These are phyloP conservation scores for Macroteleia sp. DNA, from an alignment of 2,888 invertebrate genomes.

Conservation along the genomic window DNA sequence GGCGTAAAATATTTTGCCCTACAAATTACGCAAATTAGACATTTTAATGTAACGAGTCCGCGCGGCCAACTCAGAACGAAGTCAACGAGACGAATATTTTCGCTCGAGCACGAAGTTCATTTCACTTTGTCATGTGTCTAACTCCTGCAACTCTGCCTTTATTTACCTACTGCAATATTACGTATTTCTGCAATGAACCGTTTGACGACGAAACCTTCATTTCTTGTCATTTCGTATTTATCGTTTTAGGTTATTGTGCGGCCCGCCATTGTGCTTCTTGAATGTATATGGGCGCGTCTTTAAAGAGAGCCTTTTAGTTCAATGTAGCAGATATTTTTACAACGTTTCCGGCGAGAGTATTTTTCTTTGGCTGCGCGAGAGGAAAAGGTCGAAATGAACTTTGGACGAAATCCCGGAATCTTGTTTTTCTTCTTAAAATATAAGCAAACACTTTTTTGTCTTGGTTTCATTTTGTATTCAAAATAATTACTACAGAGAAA, in stretches of 20 bases:
- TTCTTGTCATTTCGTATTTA: conserved; percentile 37
- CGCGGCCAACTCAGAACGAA: conserved; percentile 10
- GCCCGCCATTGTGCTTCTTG: neutral
- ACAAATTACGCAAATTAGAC: conserved; percentile 63
- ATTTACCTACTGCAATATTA: conserved; percentile 38
- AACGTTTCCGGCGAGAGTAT: conserved; percentile 18
- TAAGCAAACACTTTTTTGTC: neutral
- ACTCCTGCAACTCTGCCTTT: neutral
- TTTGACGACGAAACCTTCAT: neutral
- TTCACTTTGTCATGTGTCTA: conserved; percentile 33
- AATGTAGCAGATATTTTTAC: conserved; percentile 50
- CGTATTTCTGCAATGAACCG: conserved; percentile 3
- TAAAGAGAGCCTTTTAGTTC: conserved; percentile 40
- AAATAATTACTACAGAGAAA: neutral
- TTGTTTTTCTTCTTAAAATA: conserved; percentile 13
- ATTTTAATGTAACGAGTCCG: conserved; percentile 60
- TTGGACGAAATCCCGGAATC: conserved; percentile 10
- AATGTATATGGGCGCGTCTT: conserved; percentile 22
- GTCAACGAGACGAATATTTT: conserved; percentile 37
- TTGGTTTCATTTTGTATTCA: neutral
- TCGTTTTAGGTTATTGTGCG: conserved; percentile 23
- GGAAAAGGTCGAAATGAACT: conserved; percentile 19
- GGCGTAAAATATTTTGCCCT: conserved; percentile 60
- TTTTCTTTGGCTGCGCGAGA: conserved; percentile 1
- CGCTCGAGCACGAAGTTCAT: conserved; percentile 20